Evolutionary conservation across 2,888 invertebrate species (phyloP).

Genomic region (Tenthredo notha): DNA sequence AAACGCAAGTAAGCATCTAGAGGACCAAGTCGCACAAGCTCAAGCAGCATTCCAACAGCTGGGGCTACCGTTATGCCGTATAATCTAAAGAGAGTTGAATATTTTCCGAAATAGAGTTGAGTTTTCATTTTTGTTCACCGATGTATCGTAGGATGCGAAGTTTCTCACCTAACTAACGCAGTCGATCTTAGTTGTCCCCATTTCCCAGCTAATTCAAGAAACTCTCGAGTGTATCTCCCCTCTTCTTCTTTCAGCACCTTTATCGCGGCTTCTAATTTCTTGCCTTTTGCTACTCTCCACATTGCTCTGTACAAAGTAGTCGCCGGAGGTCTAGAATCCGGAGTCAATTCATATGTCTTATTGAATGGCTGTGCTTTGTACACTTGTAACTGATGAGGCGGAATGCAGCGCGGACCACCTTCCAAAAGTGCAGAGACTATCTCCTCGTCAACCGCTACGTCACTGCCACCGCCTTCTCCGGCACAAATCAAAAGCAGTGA

Average conservation of each 20-base stretch:
- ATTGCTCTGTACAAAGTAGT: slow-evolving; percentile 83
- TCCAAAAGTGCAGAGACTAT: slow-evolving; percentile 76
- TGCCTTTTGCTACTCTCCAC: slow-evolving; percentile 88
- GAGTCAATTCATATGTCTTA: slow-evolving; percentile 61
- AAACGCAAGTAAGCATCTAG: slow-evolving; percentile 86
- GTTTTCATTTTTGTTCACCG: not conserved
- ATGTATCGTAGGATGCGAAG: not conserved
- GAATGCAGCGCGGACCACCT: slow-evolving; percentile 83
- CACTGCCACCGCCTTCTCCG: slow-evolving; percentile 80
- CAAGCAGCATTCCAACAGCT: slow-evolving; percentile 90
- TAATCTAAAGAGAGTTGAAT: slow-evolving; percentile 76
- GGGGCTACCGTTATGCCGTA: slow-evolving; percentile 89
- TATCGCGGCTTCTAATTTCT: slow-evolving; percentile 89
- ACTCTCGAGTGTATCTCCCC: slow-evolving; percentile 82
- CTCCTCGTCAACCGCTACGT: slow-evolving; percentile 81
- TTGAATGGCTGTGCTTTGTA: slow-evolving; percentile 82
- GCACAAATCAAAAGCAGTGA: slow-evolving; percentile 86
- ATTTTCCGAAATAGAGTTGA: slow-evolving; percentile 5
- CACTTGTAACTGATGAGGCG: slow-evolving; percentile 85
- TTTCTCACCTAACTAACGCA: slow-evolving; percentile 82
- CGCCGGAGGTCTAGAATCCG: slow-evolving; percentile 58
- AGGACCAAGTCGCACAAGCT: slow-evolving; percentile 89
- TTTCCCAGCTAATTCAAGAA: slow-evolving; percentile 87
- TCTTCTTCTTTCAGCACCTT: slow-evolving; percentile 87
- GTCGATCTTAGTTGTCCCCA: slow-evolving; percentile 90